Evolutionary conservation across 2,113 vertebrate species (phyloP), one percentile per base, ranked within the genome.

Genomic region (Heterocephalus glaber): DNA sequence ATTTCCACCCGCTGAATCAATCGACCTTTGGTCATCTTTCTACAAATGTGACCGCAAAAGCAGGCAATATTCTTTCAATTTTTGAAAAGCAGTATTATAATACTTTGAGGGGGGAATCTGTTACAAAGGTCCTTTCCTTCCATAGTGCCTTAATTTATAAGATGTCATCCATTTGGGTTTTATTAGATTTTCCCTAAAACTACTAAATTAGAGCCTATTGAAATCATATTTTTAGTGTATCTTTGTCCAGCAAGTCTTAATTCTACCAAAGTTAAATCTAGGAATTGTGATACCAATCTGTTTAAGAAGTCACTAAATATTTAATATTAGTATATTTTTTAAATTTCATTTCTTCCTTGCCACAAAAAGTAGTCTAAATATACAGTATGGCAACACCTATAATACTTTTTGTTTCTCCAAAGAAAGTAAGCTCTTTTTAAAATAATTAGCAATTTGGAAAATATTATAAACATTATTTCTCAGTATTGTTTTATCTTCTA

Each of bases 291-390:
- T 77, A 96, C 35, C 66, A 95, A 47, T 79, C 54, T 91, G 38
- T 28, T 81, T 93, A 87, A 92, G 79, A 82, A 96, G 56, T 97
- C 56, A 82, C 82, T 95, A 76, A 13, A 12, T 97, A 85, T 96
- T 92, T 94, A 52, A 38, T 19, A 30, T 10, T 85, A 54, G 1
- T 52, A 1, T 94, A 30, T 93, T 97, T 96, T 97, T 81, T 0
- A 93, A 58, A 26, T 85, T 97, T 49, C 0, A 58, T 90, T 90
- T 96, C 91, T 54, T 2, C 13, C 33, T 26, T 56, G 87, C 54
- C 86, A 93, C 63, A 97, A 94, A 86, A 96, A 88, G 20, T 86
- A 20, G 58, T 96, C 54, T 58, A 58, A 58, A 86, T 93, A 12
- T 70, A 88, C 30, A 35, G 26, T 79, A 16, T 0, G 33, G 26